These are phyloP conservation scores for Drosophila ironensis DNA, from an alignment of 1,140 invertebrate species.

Conservation along the genomic window DNA sequence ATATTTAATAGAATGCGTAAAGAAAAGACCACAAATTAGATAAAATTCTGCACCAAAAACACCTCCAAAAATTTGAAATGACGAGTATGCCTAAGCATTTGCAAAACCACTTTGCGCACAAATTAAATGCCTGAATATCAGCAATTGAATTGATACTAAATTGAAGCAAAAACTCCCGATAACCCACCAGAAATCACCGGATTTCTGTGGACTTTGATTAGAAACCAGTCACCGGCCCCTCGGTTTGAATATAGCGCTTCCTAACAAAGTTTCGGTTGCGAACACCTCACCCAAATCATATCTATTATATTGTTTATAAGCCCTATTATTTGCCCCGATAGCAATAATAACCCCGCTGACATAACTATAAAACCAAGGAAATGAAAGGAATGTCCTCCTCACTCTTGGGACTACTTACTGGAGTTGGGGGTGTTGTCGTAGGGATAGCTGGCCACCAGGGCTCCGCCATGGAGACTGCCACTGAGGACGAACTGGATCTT, in stretches of 20 bases:
- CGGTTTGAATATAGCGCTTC: not conserved
- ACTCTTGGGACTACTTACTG: slow-evolving; percentile 86
- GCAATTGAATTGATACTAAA: not conserved
- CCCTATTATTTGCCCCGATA: not conserved
- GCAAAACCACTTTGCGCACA: too few relatives aligned
- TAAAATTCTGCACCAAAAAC: too few relatives aligned
- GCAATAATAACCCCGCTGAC: not conserved
- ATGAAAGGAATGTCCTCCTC: not conserved
- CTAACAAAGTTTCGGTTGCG: slow-evolving; percentile 13
- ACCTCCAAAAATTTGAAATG: too few relatives aligned
- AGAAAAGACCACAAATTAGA: too few relatives aligned
- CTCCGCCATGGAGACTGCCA: slow-evolving; percentile 95
- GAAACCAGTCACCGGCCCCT: too few relatives aligned
- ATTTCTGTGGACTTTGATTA: slow-evolving; percentile 7
- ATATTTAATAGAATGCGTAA: too few relatives aligned
- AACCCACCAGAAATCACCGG: not conserved
- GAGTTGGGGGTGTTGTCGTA: slow-evolving; percentile 95
- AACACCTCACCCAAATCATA: not conserved
- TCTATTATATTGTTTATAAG: not conserved
- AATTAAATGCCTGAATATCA: not conserved
- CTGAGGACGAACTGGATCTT: slow-evolving; percentile 96
- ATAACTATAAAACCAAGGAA: not conserved
- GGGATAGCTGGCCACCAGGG: slow-evolving; percentile 95
- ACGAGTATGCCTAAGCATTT: too few relatives aligned
- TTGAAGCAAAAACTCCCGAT: not conserved